Evolutionary conservation across 2,888 invertebrate species (phyloP).

Genomic region (Eilema depressum): DNA sequence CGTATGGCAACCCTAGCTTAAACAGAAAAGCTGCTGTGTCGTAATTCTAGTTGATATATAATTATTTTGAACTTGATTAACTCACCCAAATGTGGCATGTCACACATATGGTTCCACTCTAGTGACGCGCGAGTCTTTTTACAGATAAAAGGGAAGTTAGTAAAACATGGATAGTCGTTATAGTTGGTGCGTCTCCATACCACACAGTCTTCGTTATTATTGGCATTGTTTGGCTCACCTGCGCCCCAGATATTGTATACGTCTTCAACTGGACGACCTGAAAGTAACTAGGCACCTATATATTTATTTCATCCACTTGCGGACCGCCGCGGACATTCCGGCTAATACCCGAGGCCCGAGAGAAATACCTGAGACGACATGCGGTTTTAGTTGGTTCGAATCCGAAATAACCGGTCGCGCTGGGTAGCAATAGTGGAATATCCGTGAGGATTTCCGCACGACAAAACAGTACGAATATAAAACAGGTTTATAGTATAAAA

Average conservation of each 20-base stretch:
- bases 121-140: constrained; percentile 63
- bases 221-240: constrained; percentile 51
- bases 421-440: too few species aligned
- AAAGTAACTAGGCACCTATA: constrained; percentile 12
- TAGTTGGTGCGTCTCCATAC: constrained; percentile 22
- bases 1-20: too few species aligned
- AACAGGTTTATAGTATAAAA: too few species aligned
- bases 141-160: constrained; percentile 66
- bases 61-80: background rate
- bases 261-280: constrained; percentile 61
- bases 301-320: too few species aligned
- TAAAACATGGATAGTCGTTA: constrained; percentile 5
- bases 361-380: too few species aligned
- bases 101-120: constrained; percentile 66
- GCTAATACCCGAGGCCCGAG: too few species aligned
- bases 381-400: too few species aligned
- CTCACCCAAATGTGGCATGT: constrained; percentile 65
- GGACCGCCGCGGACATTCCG: too few species aligned
- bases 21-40: too few species aligned
- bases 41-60: background rate
- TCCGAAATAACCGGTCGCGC: too few species aligned
- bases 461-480: too few species aligned
- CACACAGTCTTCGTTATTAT: constrained; percentile 58
- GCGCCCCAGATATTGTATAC: constrained; percentile 64
- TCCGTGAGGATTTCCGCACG: too few species aligned